These are phyloP conservation scores for Malacoraja senta DNA, from an alignment of 2,797 vertebrate genomes.

Conservation along the genomic window DNA sequence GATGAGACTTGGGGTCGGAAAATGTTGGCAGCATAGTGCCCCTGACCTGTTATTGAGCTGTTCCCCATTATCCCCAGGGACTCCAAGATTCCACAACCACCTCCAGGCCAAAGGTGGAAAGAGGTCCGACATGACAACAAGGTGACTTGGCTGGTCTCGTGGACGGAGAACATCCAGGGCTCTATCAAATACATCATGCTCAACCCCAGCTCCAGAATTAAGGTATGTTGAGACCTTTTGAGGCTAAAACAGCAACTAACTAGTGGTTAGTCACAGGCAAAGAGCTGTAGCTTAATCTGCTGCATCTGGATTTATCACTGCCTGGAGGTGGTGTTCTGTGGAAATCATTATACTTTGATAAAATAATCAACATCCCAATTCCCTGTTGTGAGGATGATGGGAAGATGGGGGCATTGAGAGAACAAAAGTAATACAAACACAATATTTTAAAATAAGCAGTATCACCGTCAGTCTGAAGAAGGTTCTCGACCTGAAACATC, in stretches of 20 bases:
- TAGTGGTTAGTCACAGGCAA: not conserved
- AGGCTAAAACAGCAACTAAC: not conserved
- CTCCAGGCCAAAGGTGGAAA: slow-evolving; percentile 84
- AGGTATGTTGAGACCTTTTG: slow-evolving; percentile 58
- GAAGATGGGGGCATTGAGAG: not conserved
- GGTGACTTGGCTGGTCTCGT: slow-evolving; percentile 91
- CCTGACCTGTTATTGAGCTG: not conserved
- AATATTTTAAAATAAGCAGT: not conserved
- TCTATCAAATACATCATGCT: slow-evolving; percentile 98
- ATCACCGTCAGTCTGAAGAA: no score
- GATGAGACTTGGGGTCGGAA: not conserved
- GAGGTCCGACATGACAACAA: slow-evolving; percentile 91
- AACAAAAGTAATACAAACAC: not conserved
- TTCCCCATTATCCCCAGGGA: slow-evolving; percentile 58
- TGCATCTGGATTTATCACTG: not conserved
- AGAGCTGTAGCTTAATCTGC: not conserved
- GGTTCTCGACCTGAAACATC: no score
- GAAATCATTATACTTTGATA: not conserved
- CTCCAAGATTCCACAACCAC: slow-evolving; percentile 79
- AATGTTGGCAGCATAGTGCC: no score
- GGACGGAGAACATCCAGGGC: slow-evolving; percentile 95
- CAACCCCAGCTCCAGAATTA: slow-evolving; percentile 91
- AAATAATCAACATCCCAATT: no score
- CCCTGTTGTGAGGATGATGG: no score
- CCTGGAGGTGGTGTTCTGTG: not conserved